Evolutionary conservation across 2,113 vertebrate species (phyloP), one percentile per base, ranked within the genome.

Genomic region (Puntigrus tetrazona): DNA sequence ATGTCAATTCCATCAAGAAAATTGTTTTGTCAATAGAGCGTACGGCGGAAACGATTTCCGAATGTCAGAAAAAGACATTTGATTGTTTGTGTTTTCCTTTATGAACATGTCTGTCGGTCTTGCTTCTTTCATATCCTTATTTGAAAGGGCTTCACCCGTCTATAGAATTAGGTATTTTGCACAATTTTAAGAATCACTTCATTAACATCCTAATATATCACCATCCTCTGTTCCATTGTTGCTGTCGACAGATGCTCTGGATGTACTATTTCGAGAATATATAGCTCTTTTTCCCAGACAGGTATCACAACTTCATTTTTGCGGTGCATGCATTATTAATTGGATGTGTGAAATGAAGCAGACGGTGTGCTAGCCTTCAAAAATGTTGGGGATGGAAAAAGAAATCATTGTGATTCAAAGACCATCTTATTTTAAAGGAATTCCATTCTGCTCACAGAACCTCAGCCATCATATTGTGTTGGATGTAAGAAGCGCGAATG

Each of bases 291-390:
- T 45, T 59, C 9, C 47, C 20, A 82, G 80, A 36, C 14, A 76
- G 50, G 36, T 25, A 45, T 74, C 70, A 57, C 61, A 85, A 78
- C 63, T 86, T 69, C 74, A 86, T 89, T 89, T 80, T 89, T 82
- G 87, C 88, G 86, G 80, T 67, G 76, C 86, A 91, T 91, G 86
- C 88, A 90, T 92, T 88, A 91, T 91, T 90, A 81, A 91, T 63
- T n/a, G 27, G 84, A 88, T 86, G 5, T 89, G 85, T 89, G 78
- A 86, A 78, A 81, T 86, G 86, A 88, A 87, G 87, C 86, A 90
- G 87, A 92, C 90, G 83, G 82, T 89, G 92, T 92, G 86, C 86
- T 87, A 85, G 81, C 59, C 74, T 74, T 85, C 78, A 36, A 63
- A 86, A 61, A 83, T 63, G 89, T 85, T 89, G 83, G 88, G 73